Evolutionary conservation across 2,113 vertebrate species (phyloP).

Genomic region (Cranoglanis bouderius): DNA sequence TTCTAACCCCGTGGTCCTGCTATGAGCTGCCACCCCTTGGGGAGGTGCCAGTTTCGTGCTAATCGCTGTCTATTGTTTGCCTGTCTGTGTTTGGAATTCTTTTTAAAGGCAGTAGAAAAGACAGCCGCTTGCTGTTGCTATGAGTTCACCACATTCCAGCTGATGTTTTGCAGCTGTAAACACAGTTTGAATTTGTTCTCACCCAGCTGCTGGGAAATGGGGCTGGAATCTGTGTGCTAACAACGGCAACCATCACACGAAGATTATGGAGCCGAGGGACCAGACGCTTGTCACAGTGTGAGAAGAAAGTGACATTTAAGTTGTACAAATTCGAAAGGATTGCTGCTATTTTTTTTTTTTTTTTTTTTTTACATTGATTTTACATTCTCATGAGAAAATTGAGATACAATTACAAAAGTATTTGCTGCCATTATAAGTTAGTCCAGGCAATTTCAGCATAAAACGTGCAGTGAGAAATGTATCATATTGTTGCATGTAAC

Average conservation of each 20-base stretch:
- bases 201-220: conserved; percentile 53
- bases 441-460: not conserved
- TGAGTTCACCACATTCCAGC: conserved; percentile 34
- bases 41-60: conserved; percentile 48
- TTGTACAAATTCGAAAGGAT: not conserved
- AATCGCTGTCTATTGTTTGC: conserved; percentile 52
- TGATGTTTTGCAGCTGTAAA: conserved; percentile 59
- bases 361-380: not conserved
- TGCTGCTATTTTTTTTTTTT: not conserved
- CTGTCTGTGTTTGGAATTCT: conserved; percentile 50
- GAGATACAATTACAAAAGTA: not conserved
- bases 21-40: conserved; percentile 44
- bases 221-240: conserved; percentile 41
- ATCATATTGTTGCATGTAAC: conserved; percentile 2
- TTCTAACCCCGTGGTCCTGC: conserved; percentile 15
- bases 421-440: not conserved
- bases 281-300: conserved; percentile 5
- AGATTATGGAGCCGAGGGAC: conserved; percentile 13
- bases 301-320: not conserved
- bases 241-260: conserved; percentile 23
- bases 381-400: not conserved
- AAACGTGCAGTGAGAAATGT: not conserved
- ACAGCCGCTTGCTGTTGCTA: conserved; percentile 32
- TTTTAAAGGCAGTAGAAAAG: conserved; percentile 42
- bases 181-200: conserved; percentile 52